Conservation (phyloP, 1,140 invertebrate genomes). For the Cyphomyrmex costatus region DNA sequence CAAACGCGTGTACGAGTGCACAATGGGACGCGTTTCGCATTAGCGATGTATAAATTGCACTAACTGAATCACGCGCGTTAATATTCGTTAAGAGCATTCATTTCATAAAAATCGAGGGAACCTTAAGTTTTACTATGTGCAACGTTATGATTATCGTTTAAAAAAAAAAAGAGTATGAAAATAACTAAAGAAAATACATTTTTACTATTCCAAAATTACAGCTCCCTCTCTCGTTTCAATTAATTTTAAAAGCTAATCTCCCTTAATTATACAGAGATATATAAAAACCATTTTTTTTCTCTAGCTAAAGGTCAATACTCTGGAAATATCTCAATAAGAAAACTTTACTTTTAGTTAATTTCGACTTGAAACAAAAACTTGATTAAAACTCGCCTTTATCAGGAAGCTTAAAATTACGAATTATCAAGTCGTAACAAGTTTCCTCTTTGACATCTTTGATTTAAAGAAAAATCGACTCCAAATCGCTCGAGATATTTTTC, state of each 20-base stretch:
- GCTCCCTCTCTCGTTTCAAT: neutral
- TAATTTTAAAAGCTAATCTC: neutral
- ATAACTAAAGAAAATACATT: neutral
- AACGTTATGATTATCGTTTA: neutral
- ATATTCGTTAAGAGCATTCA: conserved; percentile 7
- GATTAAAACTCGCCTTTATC: neutral
- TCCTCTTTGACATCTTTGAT: neutral
- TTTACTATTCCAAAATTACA: neutral
- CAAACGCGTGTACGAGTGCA: neutral
- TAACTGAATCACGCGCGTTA: conserved; percentile 52
- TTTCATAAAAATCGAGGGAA: conserved; percentile 30
- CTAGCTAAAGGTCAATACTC: neutral
- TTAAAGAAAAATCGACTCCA: neutral
- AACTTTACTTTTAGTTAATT: neutral
- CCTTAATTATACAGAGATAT: neutral
- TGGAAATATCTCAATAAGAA: conserved; percentile 9
- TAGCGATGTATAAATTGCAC: neutral
- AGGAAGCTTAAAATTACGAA: conserved; percentile 7
- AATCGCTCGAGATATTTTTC: conserved; percentile 20
- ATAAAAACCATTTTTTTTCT: neutral
- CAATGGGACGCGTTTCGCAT: conserved; percentile 13
- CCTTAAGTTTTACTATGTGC: neutral
- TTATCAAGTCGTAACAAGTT: neutral
- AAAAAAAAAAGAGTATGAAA: neutral
- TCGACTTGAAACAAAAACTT: neutral